Evolutionary conservation across 2,113 vertebrate genomes (phyloP).

Genomic region (Ramphastos sulfuratus): DNA sequence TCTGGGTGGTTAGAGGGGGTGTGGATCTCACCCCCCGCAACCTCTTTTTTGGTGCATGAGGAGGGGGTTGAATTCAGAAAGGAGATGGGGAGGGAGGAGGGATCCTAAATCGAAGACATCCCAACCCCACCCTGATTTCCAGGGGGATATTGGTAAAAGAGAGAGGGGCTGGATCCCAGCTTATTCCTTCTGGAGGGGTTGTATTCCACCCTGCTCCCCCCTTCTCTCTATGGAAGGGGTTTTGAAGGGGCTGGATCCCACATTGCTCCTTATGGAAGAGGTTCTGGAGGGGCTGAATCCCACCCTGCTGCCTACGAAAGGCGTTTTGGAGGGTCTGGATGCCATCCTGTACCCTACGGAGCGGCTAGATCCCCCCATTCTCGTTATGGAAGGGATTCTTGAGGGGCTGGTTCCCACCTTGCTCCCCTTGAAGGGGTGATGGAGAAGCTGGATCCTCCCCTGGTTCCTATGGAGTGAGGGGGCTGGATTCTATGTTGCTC

Average conservation of each 20-base stretch:
- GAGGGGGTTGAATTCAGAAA: background rate
- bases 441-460: background rate
- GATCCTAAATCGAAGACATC: background rate
- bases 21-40: background rate
- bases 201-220: background rate
- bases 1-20: background rate
- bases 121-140: background rate
- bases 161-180: background rate
- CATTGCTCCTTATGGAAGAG: too few species aligned
- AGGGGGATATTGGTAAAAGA: background rate
- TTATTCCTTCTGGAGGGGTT: background rate
- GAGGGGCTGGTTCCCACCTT: background rate
- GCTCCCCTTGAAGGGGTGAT: background rate
- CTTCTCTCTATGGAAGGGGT: background rate
- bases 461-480: too few species aligned
- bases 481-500: background rate
- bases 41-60: background rate
- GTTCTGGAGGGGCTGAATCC: background rate
- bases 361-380: background rate
- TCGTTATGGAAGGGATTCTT: background rate
- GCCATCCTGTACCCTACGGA: background rate
- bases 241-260: background rate
- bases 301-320: background rate
- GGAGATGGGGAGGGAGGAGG: too few species aligned
- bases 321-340: background rate